Conservation (phyloP, 2,888 invertebrate species). For the Drosophila nigricruria region DNA sequence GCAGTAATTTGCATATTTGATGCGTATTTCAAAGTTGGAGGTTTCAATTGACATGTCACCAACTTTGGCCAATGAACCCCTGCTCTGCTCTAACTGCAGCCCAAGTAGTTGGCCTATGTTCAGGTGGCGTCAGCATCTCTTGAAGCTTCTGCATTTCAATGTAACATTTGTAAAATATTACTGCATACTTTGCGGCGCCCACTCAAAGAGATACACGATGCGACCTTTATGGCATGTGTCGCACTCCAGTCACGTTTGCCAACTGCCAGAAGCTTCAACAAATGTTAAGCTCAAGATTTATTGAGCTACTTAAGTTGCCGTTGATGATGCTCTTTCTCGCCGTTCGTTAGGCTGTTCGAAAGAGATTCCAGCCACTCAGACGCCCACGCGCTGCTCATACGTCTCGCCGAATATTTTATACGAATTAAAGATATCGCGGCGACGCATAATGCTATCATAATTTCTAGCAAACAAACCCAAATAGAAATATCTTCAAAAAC, state of each 20-base stretch:
- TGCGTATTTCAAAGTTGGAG: slow-evolving; percentile 26
- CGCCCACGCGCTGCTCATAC: slow-evolving; percentile 28
- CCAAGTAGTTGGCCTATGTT: slow-evolving; percentile 21
- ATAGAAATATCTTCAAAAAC: slow-evolving; percentile 8
- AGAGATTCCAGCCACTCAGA: slow-evolving; percentile 25
- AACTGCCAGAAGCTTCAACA: slow-evolving; percentile 68
- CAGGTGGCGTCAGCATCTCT: slow-evolving; percentile 31
- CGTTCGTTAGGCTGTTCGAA: not conserved
- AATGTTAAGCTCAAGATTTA: slow-evolving; percentile 77
- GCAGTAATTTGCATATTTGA: slow-evolving; percentile 59
- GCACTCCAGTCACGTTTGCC: slow-evolving; percentile 72
- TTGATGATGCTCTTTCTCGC: slow-evolving; percentile 56
- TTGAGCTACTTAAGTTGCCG: slow-evolving; percentile 73
- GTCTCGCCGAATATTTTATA: slow-evolving; percentile 27
- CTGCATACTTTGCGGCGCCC: slow-evolving; percentile 51
- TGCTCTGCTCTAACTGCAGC: slow-evolving; percentile 1
- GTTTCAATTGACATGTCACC: slow-evolving; percentile 50
- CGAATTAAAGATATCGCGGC: slow-evolving; percentile 39
- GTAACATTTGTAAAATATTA: slow-evolving; percentile 65
- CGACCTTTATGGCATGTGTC: slow-evolving; percentile 61
- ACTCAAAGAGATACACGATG: slow-evolving; percentile 21
- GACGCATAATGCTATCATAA: slow-evolving; percentile 21
- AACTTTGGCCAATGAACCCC: slow-evolving; percentile 8
- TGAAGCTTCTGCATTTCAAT: slow-evolving; percentile 60
- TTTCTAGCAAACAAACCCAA: slow-evolving; percentile 13